phyloP scores from a whole-genome alignment of 2,113 vertebrate species.

The Ancistrus triradiatus region DNA sequence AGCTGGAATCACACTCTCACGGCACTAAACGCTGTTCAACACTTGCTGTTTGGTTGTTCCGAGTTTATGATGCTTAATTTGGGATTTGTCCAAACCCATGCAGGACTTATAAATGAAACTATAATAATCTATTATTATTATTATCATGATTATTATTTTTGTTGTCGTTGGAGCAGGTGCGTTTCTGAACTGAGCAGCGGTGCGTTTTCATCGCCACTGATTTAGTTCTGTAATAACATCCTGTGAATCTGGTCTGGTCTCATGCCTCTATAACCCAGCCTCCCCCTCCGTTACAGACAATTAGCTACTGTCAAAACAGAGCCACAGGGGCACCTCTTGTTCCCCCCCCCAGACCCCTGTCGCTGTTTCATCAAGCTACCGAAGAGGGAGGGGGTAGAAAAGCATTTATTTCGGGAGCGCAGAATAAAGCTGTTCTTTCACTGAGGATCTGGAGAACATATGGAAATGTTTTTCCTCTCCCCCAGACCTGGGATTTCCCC shows the following conservation, averaged over 20 bases:
- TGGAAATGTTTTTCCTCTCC: slow-evolving; percentile 62
- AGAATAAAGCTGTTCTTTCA: slow-evolving; percentile 72
- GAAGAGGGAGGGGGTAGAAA: slow-evolving; percentile 30
- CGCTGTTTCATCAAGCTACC: slow-evolving; percentile 54
- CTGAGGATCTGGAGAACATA: slow-evolving; percentile 62
- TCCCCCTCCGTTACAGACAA: slow-evolving; percentile 57
- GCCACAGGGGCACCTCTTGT: slow-evolving; percentile 35
- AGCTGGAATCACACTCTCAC: too few species aligned
- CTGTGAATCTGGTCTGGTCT: slow-evolving; percentile 45
- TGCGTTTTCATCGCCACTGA: slow-evolving; percentile 45
- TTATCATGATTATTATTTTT: too few species aligned
- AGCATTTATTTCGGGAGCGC: slow-evolving; percentile 43
- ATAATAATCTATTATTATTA: too few species aligned
- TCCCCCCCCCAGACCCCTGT: slow-evolving; percentile 38
- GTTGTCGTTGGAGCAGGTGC: slow-evolving; percentile 53
- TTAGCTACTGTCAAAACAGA: slow-evolving; percentile 63
- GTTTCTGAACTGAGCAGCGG: slow-evolving; percentile 39
- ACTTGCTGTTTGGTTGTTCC: too few species aligned
- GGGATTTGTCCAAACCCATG: too few species aligned
- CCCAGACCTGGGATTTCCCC: slow-evolving; percentile 43
- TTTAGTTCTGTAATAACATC: slow-evolving; percentile 48
- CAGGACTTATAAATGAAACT: too few species aligned
- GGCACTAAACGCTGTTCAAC: too few species aligned
- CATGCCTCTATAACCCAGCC: neutral
- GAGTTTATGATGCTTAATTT: too few species aligned